A percentile compares a stretch with the other conserved stretches of the same genome.
phyloP scores from a whole-genome alignment of 2,888 invertebrate species.

The Tuta absoluta region DNA sequence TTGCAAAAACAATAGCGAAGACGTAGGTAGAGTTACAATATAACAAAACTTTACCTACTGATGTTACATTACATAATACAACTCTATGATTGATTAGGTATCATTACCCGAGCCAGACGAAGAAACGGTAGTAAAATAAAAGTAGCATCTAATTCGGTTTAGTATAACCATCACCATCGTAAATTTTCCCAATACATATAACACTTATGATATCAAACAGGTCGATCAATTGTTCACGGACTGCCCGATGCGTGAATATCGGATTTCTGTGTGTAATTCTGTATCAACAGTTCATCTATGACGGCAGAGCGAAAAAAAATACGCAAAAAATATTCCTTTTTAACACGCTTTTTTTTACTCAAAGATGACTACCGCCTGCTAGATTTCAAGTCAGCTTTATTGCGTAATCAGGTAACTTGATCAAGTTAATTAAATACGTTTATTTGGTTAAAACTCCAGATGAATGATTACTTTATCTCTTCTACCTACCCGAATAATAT shows the following conservation, averaged over 20 bases:
- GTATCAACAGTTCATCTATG: slow-evolving; percentile 23
- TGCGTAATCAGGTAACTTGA: background rate
- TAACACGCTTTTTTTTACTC: too few species aligned
- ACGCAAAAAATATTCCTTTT: slow-evolving; percentile 5
- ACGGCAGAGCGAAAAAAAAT: background rate
- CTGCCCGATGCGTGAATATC: slow-evolving; percentile 32
- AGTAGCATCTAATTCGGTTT: slow-evolving; percentile 10
- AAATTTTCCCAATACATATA: slow-evolving; percentile 19
- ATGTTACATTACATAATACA: background rate
- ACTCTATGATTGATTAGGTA: background rate
- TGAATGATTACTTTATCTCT: background rate
- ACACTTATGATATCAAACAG: slow-evolving; percentile 28
- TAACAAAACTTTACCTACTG: background rate
- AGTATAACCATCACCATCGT: background rate
- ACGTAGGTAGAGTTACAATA: background rate
- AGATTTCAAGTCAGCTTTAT: background rate
- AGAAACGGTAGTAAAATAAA: background rate
- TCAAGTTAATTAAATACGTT: background rate
- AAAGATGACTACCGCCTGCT: background rate
- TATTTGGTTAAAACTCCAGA: background rate
- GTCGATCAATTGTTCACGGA: slow-evolving; percentile 30
- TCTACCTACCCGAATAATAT: background rate
- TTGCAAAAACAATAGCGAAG: background rate
- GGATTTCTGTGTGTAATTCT: slow-evolving; percentile 35
- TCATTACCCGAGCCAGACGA: background rate